These are phyloP conservation scores for Heliopora coerulea DNA, from an alignment of 92 coral and sea anemone genomes.

Conservation along the genomic window DNA sequence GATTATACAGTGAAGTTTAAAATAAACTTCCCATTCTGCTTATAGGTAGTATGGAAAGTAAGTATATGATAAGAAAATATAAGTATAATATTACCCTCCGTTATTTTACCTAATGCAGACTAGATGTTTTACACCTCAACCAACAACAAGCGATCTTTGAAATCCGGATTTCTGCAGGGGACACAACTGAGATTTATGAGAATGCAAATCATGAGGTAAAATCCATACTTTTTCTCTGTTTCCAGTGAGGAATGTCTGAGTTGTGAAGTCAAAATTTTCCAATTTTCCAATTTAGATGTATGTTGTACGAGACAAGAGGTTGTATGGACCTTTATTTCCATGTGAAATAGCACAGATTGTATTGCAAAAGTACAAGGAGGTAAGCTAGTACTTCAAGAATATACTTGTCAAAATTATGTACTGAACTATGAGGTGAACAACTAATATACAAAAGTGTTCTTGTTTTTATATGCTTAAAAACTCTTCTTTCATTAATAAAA, in stretches of 20 bases:
- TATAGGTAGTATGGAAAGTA: too few species aligned
- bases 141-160: constrained; percentile 18
- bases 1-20: too few species aligned
- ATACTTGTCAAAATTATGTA: too few species aligned
- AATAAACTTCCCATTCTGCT: too few species aligned
- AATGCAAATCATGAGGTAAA: constrained; percentile 26
- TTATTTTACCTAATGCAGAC: constrained; percentile 5
- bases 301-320: constrained; percentile 43
- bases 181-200: constrained; percentile 35
- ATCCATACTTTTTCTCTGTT: neutral
- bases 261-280: neutral
- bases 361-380: constrained; percentile 75
- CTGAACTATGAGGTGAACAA: too few species aligned
- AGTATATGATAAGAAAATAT: too few species aligned
- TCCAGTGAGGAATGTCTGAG: too few species aligned
- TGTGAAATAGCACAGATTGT: constrained; percentile 72
- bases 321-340: constrained; percentile 71
- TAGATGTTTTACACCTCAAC: constrained; percentile 17
- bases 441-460: too few species aligned
- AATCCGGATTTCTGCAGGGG: constrained; percentile 49
- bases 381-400: too few species aligned
- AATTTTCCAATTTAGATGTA: constrained; percentile 43
- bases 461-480: too few species aligned
- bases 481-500: too few species aligned
- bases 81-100: too few species aligned